Percentiles rank a stretch among this genome's conserved stretches.
Conservation (phyloP, 2,888 invertebrate species). For the Carterocephalus palaemon region DNA sequence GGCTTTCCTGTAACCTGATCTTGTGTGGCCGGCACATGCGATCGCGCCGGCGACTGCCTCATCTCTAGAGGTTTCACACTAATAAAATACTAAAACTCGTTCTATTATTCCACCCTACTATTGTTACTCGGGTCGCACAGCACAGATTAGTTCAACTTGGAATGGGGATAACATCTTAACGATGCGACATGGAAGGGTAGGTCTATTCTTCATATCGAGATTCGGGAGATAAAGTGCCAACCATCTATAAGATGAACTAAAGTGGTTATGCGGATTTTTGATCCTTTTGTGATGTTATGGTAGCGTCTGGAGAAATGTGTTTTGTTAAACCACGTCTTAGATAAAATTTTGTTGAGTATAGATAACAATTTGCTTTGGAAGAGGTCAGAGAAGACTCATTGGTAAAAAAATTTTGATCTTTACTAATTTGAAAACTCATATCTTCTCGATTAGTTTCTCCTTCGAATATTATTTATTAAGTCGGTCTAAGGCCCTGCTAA, state of each 20-base stretch:
- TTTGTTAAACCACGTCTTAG: too few species aligned
- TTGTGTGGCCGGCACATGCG: too few species aligned
- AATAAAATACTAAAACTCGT: constrained; percentile 59
- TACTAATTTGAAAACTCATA: too few species aligned
- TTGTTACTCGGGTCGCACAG: constrained; percentile 45
- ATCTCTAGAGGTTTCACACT: constrained; percentile 48
- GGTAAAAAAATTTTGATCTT: too few species aligned
- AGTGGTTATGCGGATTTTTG: constrained; percentile 31
- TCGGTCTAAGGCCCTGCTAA: too few species aligned
- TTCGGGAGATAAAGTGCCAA: constrained; percentile 67
- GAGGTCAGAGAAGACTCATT: too few species aligned
- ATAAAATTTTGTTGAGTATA: too few species aligned
- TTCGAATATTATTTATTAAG: too few species aligned
- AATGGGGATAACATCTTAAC: constrained; percentile 73
- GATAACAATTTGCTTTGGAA: too few species aligned
- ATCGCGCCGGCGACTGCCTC: too few species aligned
- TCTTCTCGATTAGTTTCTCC: too few species aligned
- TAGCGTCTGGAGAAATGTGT: constrained; percentile 19
- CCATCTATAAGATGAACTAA: constrained; percentile 61
- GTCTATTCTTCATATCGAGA: constrained; percentile 66
- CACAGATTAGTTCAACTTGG: constrained; percentile 70
- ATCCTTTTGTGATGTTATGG: constrained; percentile 31
- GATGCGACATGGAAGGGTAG: constrained; percentile 60
- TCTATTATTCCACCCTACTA: constrained; percentile 70
- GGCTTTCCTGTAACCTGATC: too few species aligned